Conservation (phyloP, 2,888 invertebrate genomes). For the Adela reaumurella region DNA sequence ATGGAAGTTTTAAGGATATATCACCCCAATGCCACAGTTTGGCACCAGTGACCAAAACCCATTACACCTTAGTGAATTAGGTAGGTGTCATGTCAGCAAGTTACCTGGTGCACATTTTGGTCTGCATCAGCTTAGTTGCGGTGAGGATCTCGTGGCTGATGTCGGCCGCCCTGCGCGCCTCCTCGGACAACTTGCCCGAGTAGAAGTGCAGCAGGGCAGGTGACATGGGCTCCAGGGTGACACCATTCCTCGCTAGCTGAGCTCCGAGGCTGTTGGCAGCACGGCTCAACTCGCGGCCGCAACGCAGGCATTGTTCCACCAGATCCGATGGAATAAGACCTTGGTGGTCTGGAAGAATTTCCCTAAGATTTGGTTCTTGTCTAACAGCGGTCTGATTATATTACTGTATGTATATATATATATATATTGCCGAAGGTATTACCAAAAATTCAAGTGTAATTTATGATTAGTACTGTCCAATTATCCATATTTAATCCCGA, state of each 20-base stretch:
- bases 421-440: not conserved
- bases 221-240: constrained; percentile 28
- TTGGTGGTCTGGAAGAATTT: constrained; percentile 34
- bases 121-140: constrained; percentile 40
- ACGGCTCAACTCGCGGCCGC: constrained; percentile 32
- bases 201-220: constrained; percentile 40
- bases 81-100: too few relatives aligned
- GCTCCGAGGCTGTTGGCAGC: constrained; percentile 29
- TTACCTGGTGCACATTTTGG: constrained; percentile 34
- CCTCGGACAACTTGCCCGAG: constrained; percentile 25
- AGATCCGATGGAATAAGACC: constrained; percentile 52
- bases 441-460: not conserved
- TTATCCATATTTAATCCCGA: not conserved
- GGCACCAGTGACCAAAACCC: too few relatives aligned
- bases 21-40: too few relatives aligned
- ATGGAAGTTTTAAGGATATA: too few relatives aligned
- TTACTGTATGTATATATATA: constrained; percentile 1
- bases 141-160: constrained; percentile 37
- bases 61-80: too few relatives aligned
- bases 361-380: too few relatives aligned
- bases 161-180: constrained; percentile 30
- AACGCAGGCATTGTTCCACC: constrained; percentile 39
- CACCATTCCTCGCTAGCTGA: constrained; percentile 31
- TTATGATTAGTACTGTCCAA: not conserved
- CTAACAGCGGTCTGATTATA: too few relatives aligned